These are phyloP conservation scores for Drosophila bocqueti DNA, from an alignment of 1,140 invertebrate genomes.

Conservation along the genomic window DNA sequence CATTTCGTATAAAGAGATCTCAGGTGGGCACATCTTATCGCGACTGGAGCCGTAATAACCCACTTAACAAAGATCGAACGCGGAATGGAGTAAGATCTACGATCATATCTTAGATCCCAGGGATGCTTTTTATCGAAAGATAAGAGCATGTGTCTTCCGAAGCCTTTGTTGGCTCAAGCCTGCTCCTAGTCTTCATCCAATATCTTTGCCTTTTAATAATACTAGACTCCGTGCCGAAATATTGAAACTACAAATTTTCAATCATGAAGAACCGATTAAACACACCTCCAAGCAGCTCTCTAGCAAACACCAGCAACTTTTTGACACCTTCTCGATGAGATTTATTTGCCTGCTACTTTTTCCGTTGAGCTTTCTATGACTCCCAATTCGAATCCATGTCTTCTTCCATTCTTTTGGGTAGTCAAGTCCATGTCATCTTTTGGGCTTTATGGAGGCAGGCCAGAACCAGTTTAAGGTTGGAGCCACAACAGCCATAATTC, in stretches of 20 bases:
- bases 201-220: not conserved
- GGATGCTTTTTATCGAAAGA: not conserved
- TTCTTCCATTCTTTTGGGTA: conserved; percentile 22
- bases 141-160: not conserved
- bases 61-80: not conserved
- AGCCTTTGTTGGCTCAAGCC: not conserved
- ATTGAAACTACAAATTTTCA: not conserved
- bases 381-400: not conserved
- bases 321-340: conserved; percentile 38
- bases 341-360: conserved; percentile 37
- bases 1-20: not conserved
- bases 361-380: conserved; percentile 29
- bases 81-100: not conserved
- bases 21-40: conserved; percentile 7
- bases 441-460: conserved; percentile 22
- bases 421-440: conserved; percentile 60
- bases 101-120: not conserved
- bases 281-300: conserved; percentile 1
- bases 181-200: not conserved
- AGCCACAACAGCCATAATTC: conserved; percentile 53
- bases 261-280: conserved; percentile 5
- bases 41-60: not conserved
- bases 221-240: not conserved
- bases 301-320: conserved; percentile 4
- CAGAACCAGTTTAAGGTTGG: conserved; percentile 64